A percentile compares a stretch with the other conserved stretches of the same genome.
phyloP scores from a whole-genome alignment of 2,797 vertebrate species.

The Sorex maritimensis region DNA sequence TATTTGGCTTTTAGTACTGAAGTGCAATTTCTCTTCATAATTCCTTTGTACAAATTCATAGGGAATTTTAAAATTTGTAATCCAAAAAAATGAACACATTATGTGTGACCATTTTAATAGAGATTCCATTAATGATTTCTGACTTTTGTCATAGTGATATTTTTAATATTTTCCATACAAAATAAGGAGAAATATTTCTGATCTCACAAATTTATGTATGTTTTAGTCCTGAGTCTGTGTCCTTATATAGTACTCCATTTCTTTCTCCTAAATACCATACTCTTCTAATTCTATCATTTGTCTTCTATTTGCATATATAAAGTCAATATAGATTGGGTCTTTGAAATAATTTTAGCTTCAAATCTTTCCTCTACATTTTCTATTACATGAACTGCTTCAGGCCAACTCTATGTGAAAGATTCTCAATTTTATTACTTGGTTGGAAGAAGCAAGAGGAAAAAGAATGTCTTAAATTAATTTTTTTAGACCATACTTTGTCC shows the following conservation, averaged over 20 bases:
- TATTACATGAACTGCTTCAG: slow-evolving; percentile 72
- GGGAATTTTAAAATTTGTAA: slow-evolving; percentile 36
- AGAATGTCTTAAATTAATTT: slow-evolving; percentile 81
- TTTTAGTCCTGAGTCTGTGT: not conserved
- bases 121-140: not conserved
- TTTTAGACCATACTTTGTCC: slow-evolving; percentile 68
- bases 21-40: not conserved
- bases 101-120: not conserved
- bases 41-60: not conserved
- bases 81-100: not conserved
- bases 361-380: slow-evolving; percentile 46
- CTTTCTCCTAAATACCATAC: not conserved
- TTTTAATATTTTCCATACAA: not conserved
- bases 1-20: not conserved
- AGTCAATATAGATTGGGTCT: slow-evolving; percentile 49
- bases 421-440: slow-evolving; percentile 79
- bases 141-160: not conserved
- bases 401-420: slow-evolving; percentile 71
- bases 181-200: not conserved
- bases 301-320: slow-evolving; percentile 51
- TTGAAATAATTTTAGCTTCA: slow-evolving; percentile 68
- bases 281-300: slow-evolving; percentile 41
- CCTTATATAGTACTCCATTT: slow-evolving; percentile 9
- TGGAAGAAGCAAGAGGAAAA: slow-evolving; percentile 76
- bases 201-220: not conserved